These are phyloP conservation scores for Ianthella basta DNA, from an alignment of 37 sponge, comb jelly and placozoan genomes.

Conservation along the genomic window DNA sequence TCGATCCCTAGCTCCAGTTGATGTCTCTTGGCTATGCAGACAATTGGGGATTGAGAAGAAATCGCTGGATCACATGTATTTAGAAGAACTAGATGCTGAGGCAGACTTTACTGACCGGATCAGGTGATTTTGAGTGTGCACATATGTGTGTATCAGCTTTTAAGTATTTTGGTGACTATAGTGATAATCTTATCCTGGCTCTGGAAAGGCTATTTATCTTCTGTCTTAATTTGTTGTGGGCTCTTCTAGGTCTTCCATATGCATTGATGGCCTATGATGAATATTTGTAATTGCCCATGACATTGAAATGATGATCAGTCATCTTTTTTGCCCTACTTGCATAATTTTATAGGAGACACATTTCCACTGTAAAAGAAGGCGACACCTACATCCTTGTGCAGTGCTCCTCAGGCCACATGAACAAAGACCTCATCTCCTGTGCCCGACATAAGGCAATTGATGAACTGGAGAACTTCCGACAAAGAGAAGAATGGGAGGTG, in stretches of 20 bases:
- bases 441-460: slow-evolving; percentile 80
- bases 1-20: slow-evolving; percentile 62
- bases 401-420: slow-evolving; percentile 85
- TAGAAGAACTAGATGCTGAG: slow-evolving; percentile 88
- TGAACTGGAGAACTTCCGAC: slow-evolving; percentile 17
- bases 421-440: slow-evolving; percentile 86
- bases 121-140: too few relatives aligned
- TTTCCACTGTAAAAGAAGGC: not conserved
- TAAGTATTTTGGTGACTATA: too few relatives aligned
- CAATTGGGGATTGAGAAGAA: not conserved
- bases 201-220: too few relatives aligned
- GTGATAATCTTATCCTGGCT: too few relatives aligned
- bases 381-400: slow-evolving; percentile 60
- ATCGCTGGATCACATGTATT: not conserved
- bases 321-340: too few relatives aligned
- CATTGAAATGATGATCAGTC: too few relatives aligned
- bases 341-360: not conserved
- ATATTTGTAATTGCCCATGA: too few relatives aligned
- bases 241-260: too few relatives aligned
- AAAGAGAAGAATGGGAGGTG: not conserved
- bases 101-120: slow-evolving; percentile 74
- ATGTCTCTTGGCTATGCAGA: slow-evolving; percentile 5
- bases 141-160: too few relatives aligned
- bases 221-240: too few relatives aligned
- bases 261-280: too few relatives aligned